Evolutionary conservation across 1,140 invertebrate genomes (phyloP), one percentile per base, ranked within the genome.

Genomic region (Argopecten irradians): DNA sequence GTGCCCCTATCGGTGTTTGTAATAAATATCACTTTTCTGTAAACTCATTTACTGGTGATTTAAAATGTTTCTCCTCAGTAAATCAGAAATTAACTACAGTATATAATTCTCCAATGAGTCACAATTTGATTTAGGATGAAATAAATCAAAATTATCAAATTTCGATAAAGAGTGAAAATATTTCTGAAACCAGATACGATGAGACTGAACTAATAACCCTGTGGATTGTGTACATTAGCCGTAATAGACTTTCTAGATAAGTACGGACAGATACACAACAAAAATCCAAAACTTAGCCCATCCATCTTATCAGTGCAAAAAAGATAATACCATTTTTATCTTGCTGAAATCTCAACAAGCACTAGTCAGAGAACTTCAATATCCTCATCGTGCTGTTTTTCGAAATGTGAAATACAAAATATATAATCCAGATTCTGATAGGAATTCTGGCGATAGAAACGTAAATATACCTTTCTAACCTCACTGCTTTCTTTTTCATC

Each of bases 391-490:
- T n/a, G 55, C 55, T 71, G 55, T 71, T 71, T 71, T 71, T 71
- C 55, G n/a, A 71, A 71, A 71, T 71, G 55, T 71, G 55, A 71
- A 71, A 71, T 71, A n/a, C 14, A 71, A 71, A 71, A 71, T 71
- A 71, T n/a, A 71, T 71, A 71, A 71, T 71, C 55, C 55, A 71
- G 55, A 71, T 71, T 71, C 55, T n/a, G 55, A 71, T 71, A 71
- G 14, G 55, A 71, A 71, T 28, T 71, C 55, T 71, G 55, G 28
- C 55, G 55, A 71, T 28, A n/a, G 28, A 71, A 71, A 71, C n/a
- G 14, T 71, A 71, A 71, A 71, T 71, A 71, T 28, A 71, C 55
- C 13, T 71, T n/a, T 71, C 55, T 71, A 71, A 71, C 55, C 55
- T 71, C 28, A 1, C 7, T 71, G 55, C 55, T 71, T 71, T 71